Evolutionary conservation across 2,113 vertebrate genomes (phyloP).

Genomic region (Excalfactoria chinensis): DNA sequence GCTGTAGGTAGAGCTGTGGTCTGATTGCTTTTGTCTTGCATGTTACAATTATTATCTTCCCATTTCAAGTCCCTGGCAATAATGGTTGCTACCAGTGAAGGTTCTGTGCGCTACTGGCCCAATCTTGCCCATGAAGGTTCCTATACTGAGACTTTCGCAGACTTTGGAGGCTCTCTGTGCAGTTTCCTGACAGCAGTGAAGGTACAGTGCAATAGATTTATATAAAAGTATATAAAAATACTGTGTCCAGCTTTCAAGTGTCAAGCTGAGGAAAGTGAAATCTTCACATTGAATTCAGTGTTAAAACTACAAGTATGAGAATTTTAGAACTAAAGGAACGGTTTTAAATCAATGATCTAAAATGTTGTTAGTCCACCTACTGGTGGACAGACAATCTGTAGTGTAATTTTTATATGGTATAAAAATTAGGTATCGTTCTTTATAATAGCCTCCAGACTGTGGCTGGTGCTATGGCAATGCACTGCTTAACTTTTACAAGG

Average conservation of each 20-base stretch:
- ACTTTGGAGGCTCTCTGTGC: slow-evolving; percentile 84
- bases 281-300: not conserved
- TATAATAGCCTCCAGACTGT: not conserved
- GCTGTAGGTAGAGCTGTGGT: not conserved
- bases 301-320: not conserved
- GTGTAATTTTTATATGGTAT: not conserved
- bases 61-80: slow-evolving; percentile 81
- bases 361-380: not conserved
- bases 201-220: slow-evolving; percentile 69
- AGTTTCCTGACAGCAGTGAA: slow-evolving; percentile 88
- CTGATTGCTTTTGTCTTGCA: not conserved
- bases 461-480: not conserved
- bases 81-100: slow-evolving; percentile 87
- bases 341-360: not conserved
- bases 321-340: not conserved
- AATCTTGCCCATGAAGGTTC: slow-evolving; percentile 87
- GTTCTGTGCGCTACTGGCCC: slow-evolving; percentile 89
- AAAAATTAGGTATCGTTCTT: not conserved
- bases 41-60: not conserved
- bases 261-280: not conserved
- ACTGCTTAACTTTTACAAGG: not conserved
- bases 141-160: slow-evolving; percentile 81
- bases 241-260: not conserved
- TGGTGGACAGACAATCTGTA: not conserved
- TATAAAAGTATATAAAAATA: not conserved